Evolutionary conservation across 2,888 invertebrate genomes (phyloP), one percentile per base, ranked within the genome.

Genomic region (Caenorhabditis angaria): DNA sequence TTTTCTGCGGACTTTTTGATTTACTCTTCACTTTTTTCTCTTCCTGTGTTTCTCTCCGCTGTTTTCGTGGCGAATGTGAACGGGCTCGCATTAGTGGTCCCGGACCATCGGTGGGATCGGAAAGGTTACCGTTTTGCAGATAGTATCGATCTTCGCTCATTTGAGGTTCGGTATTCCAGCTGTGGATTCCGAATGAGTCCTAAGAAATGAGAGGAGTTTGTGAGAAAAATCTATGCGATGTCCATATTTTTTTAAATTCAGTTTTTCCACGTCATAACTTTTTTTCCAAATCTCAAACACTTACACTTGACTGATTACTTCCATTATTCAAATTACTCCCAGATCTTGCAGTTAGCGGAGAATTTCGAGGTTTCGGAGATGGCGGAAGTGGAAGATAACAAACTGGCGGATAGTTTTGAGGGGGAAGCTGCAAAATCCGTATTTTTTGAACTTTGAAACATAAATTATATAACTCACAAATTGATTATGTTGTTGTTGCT

Each of bases 151-250:
- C 68, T 24, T 76, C 67, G n/a, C 55, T 54, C 32, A 70, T 67
- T n/a, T 67, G 61, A 8, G 68, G 65, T 53, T 82, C 82, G 6
- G 82, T 80, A 35, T 82, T 82, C 82, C 82, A 82, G 24, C 77
- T 76, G 20, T 77, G 78, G 27, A 81, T 78, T 2, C 79, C 81
- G 20, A 78, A 65, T 0, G 78, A 78, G n/a, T 80, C 82, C 82
- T 82, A 63, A 10, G 74, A 58, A 1, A 24, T 18, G 5, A 47
- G n/a, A 28, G 28, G 28, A 54, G 3, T 14, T 2, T 32, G 56
- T 8, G 5, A n/a, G 56, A 20, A 3, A 22, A 5, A 2, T 56
- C 4, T 8, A 35, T 5, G 12, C 32, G 6, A 24, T 50, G 6
- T 48, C 35, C 35, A 14, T 10, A 35, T 14, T 10, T 14, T 35